Evolutionary conservation across 2,797 vertebrate genomes (phyloP).

Genomic region (Pterois miles): DNA sequence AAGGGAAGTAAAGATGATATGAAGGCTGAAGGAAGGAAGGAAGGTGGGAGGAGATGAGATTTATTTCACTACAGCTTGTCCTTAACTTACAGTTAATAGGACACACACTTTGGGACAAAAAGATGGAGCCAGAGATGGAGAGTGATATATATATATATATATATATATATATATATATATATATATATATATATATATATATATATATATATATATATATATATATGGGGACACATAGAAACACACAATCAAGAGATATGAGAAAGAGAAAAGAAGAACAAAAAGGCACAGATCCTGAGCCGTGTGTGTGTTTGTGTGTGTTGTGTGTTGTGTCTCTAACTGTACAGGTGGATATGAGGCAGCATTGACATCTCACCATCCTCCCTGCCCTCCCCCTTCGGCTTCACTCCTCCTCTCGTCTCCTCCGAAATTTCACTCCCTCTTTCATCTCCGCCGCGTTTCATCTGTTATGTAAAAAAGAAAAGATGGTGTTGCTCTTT

Average conservation of each 20-base stretch:
- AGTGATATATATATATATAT: no score
- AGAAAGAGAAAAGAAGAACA: constrained; percentile 7
- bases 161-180: no score
- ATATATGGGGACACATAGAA: background rate
- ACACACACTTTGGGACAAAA: constrained; percentile 31
- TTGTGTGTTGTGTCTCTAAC: background rate
- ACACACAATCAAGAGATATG: background rate
- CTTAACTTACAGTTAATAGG: constrained; percentile 36
- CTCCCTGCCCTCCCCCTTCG: constrained; percentile 7
- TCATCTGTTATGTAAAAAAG: constrained; percentile 5
- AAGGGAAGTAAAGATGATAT: background rate
- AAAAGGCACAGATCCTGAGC: constrained; percentile 2
- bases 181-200: no score
- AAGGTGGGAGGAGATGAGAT: background rate
- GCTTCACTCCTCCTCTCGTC: constrained; percentile 2
- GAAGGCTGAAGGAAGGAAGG: background rate
- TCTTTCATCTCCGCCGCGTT: constrained; percentile 43
- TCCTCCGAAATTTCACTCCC: constrained; percentile 20
- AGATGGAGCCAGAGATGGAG: background rate
- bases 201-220: no score
- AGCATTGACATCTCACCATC: constrained; percentile 31
- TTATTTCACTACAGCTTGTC: background rate
- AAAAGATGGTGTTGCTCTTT: constrained; percentile 13
- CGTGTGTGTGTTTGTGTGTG: background rate
- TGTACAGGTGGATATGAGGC: constrained; percentile 8